A percentile compares a stretch with the other conserved stretches of the same genome.
Conservation (phyloP, 2,888 invertebrate genomes). For the Podabrus alpinus region DNA sequence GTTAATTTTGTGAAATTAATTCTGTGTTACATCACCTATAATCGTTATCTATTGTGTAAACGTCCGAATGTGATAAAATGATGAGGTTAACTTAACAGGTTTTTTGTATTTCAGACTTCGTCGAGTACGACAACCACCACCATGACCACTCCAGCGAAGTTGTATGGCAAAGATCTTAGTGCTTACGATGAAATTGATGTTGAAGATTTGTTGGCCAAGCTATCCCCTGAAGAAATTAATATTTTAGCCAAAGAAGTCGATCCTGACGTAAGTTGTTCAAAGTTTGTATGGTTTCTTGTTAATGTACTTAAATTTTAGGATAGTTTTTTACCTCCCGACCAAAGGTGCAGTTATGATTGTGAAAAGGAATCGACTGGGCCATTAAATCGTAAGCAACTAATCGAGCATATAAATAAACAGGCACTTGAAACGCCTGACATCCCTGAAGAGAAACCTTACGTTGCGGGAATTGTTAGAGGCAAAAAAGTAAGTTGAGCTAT, state of each 20-base stretch:
- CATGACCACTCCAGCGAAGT: constrained; percentile 87
- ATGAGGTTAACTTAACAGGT: neutral
- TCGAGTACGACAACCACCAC: constrained; percentile 87
- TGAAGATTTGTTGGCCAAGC: constrained; percentile 89
- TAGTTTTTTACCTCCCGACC: constrained; percentile 92
- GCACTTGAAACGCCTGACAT: constrained; percentile 97
- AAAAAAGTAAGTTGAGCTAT: constrained; percentile 70
- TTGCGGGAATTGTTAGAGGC: constrained; percentile 88
- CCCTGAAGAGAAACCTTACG: constrained; percentile 93
- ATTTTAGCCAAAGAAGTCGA: constrained; percentile 98
- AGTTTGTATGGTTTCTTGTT: neutral
- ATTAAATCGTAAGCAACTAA: constrained; percentile 89
- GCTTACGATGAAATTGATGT: constrained; percentile 95
- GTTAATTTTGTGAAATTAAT: constrained; percentile 13
- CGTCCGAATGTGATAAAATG: neutral
- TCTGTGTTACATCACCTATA: neutral
- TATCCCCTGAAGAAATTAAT: constrained; percentile 94
- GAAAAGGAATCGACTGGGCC: constrained; percentile 95
- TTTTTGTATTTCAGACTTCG: constrained; percentile 73
- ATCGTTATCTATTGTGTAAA: neutral
- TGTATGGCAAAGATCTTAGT: constrained; percentile 88
- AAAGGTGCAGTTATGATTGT: constrained; percentile 95
- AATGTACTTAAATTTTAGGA: constrained; percentile 72
- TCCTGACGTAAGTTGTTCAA: constrained; percentile 85
- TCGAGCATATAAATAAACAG: constrained; percentile 96